Conservation (phyloP, 2,113 vertebrate genomes). For the Tetrao urogallus region DNA sequence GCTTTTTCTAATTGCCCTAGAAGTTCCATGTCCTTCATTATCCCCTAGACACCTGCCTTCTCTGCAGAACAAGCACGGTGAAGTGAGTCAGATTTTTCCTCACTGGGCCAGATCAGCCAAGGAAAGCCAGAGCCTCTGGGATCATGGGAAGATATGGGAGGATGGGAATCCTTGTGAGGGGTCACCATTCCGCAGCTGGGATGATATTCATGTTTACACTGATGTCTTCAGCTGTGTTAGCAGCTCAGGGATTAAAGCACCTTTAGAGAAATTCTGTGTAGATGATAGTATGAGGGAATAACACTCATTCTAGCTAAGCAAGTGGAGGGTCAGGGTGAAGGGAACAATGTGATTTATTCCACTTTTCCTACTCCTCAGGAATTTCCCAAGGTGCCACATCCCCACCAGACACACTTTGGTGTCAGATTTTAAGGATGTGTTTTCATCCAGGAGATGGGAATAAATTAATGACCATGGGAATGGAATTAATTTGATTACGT, state of each 20-base stretch:
- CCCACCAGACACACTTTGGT: not conserved
- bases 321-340: not conserved
- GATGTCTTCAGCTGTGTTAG: not conserved
- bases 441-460: slow-evolving; percentile 67
- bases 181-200: not conserved
- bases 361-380: not conserved
- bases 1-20: not conserved
- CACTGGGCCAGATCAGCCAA: not conserved
- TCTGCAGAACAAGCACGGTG: not conserved
- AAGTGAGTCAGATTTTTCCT: not conserved
- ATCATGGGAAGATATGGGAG: not conserved
- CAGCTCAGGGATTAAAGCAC: not conserved
- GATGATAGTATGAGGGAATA: not conserved
- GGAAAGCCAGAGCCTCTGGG: not conserved
- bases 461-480: slow-evolving; percentile 78
- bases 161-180: not conserved
- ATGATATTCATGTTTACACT: not conserved
- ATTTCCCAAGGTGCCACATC: not conserved
- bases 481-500: slow-evolving; percentile 84
- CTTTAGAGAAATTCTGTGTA: fast-evolving
- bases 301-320: not conserved
- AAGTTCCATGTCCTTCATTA: not conserved
- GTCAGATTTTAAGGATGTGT: not conserved
- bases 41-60: not conserved
- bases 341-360: not conserved